Base-by-base conservation (phyloP, 2,888 invertebrate genomes). In the Cephus nigrinus region DNA sequence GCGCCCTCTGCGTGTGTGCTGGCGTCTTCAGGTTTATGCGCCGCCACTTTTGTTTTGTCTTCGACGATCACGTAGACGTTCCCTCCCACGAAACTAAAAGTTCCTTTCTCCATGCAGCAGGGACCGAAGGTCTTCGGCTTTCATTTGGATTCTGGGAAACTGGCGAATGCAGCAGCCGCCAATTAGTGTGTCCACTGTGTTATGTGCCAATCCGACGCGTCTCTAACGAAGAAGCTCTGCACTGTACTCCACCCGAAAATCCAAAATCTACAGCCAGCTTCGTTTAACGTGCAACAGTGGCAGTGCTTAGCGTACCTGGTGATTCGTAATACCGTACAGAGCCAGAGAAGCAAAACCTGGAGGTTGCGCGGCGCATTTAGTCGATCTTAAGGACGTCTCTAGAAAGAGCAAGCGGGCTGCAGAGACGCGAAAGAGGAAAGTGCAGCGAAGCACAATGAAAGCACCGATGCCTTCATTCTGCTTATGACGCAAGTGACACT, bases 361-460 rank as follows among this genome's bases (percentile, higher is more conserved):
- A 69, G 82, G 79, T 30, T 30, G 75, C 79, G 82, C 82, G 84
- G 85, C 84, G 85, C 15, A 15, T 4, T 89, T 88, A 89, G 88
- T 89, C 89, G 86, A 87, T 89, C 88, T 89, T 88, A 88, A 89
- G 89, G 88, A 88, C 88, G 87, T 89, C 88, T 88, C 88, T 85
- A 85, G 86, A 84, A 86, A 87, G 86, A 87, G 80, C 82, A 71
- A 81, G 75, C 77, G 74, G 73, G 77, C 79, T 76, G 78, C 71
- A 74, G 81, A 80, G 82, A 82, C 82, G 82, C 76, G 82, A 83
- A 82, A 84, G 86, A 83, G 83, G 82, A 86, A 87, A 87, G 86
- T 84, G 85, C 86, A 86, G 83, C 84, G 78, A 79, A 82, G 82
- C 78, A 80, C 30, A 31, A 69, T 1, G 12, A 40, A 15, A 40